A percentile compares a stretch with the other conserved stretches of the same genome.
Evolutionary conservation across 2,888 invertebrate genomes (phyloP).

Genomic region (Leptinotarsa peninsularis): DNA sequence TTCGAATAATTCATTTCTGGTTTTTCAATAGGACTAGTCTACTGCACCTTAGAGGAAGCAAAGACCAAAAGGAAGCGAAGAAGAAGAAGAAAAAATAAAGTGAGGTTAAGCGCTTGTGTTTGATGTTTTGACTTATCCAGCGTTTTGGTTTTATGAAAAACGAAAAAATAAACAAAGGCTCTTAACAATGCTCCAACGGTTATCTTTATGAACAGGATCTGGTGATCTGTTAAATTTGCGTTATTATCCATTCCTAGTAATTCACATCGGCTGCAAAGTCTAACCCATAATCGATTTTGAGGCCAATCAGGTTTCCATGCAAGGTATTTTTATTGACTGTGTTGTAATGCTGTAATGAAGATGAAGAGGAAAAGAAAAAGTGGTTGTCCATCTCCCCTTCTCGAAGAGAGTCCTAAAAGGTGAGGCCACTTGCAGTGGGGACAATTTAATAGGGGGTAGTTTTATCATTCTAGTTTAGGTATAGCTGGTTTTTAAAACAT

Average conservation of each 20-base stretch:
- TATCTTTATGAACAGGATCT: not conserved
- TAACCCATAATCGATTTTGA: not conserved
- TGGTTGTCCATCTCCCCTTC: slow-evolving; percentile 55
- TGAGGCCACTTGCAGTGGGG: slow-evolving; percentile 58
- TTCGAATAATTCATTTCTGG: too few relatives aligned
- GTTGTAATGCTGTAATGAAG: slow-evolving; percentile 8
- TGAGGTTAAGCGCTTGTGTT: slow-evolving; percentile 2
- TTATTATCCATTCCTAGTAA: not conserved
- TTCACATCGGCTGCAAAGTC: not conserved
- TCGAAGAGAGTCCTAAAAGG: slow-evolving; percentile 67
- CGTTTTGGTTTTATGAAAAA: not conserved
- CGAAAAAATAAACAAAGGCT: slow-evolving; percentile 6
- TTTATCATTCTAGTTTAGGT: too few relatives aligned
- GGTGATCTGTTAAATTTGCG: not conserved
- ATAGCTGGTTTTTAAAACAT: too few relatives aligned
- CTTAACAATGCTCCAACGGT: not conserved
- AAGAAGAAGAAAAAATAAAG: not conserved
- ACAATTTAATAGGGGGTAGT: not conserved
- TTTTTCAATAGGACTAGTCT: too few relatives aligned
- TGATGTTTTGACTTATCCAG: slow-evolving; percentile 16
- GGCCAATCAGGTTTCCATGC: not conserved
- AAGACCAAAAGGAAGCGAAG: not conserved
- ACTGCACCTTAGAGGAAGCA: too few relatives aligned
- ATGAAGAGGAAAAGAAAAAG: slow-evolving; percentile 66
- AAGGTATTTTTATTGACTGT: not conserved